Percentiles rank a stretch among this genome's conserved stretches.
phyloP scores from a whole-genome alignment of 2,797 vertebrate genomes.

The Eurystomus glaucurus region DNA sequence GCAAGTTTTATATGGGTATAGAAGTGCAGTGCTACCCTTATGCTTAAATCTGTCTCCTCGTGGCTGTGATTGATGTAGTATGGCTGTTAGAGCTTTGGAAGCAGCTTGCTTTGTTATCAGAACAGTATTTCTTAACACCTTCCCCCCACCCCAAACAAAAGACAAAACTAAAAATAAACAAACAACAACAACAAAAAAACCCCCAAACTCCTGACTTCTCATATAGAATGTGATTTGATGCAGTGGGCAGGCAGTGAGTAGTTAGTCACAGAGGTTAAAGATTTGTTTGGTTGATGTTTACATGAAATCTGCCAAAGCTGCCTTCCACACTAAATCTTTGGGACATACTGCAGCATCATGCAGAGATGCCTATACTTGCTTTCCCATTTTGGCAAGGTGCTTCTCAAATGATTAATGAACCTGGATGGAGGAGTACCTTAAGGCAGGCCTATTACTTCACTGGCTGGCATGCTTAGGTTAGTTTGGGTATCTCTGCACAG shows the following conservation, averaged over 20 bases:
- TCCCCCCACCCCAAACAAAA: too few species aligned
- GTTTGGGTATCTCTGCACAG: background rate
- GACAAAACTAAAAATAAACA: too few species aligned
- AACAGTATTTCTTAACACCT: background rate
- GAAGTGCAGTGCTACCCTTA: background rate
- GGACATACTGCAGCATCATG: background rate
- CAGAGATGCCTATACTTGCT: background rate
- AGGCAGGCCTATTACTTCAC: background rate
- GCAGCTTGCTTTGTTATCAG: background rate
- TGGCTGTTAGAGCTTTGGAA: slow-evolving; percentile 12
- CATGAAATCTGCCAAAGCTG: background rate
- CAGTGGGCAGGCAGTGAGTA: background rate
- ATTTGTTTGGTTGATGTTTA: background rate
- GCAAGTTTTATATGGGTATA: background rate
- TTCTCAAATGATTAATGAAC: background rate
- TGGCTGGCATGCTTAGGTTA: background rate
- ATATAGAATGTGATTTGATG: background rate
- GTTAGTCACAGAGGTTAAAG: background rate
- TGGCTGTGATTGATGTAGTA: background rate
- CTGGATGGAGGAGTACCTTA: background rate
- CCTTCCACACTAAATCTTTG: background rate
- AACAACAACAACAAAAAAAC: too few species aligned
- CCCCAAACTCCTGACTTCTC: background rate
- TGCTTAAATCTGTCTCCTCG: background rate
- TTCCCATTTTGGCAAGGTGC: background rate